Evolutionary conservation across 2,113 vertebrate species (phyloP).

Genomic region (Myocastor coypus): DNA sequence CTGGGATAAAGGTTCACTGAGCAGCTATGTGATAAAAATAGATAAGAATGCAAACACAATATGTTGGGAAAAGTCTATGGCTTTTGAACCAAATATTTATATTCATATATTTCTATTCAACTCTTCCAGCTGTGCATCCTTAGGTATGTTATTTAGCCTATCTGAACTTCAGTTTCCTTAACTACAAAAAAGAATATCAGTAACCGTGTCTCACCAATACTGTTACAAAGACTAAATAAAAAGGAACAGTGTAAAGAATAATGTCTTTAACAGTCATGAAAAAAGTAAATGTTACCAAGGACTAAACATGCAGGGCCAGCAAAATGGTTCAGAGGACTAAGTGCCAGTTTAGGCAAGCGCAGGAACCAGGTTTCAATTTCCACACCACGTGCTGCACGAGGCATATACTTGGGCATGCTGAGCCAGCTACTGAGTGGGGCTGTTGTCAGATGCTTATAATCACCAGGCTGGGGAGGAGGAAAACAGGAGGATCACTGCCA

Average conservation of each 20-base stretch:
- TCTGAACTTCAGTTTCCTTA: neutral
- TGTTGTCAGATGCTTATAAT: too few relatives aligned
- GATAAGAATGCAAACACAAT: neutral
- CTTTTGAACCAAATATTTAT: neutral
- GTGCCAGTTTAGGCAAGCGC: too few relatives aligned
- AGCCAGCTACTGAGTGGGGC: too few relatives aligned
- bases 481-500: too few relatives aligned
- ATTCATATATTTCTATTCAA: neutral
- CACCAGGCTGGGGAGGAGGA: too few relatives aligned
- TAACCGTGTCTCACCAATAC: neutral
- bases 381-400: too few relatives aligned
- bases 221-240: neutral
- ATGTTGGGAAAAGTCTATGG: neutral
- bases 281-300: slow-evolving; percentile 20
- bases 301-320: neutral
- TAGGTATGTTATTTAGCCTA: neutral
- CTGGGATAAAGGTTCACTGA: neutral
- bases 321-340: too few relatives aligned
- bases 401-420: too few relatives aligned
- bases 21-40: neutral
- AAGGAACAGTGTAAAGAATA: neutral
- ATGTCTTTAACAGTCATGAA: neutral
- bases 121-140: neutral
- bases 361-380: too few relatives aligned
- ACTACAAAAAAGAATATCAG: neutral